Percentiles rank a stretch among this genome's conserved stretches.
Evolutionary conservation across 2,113 vertebrate genomes (phyloP).

Genomic region (Pardalotus punctatus): DNA sequence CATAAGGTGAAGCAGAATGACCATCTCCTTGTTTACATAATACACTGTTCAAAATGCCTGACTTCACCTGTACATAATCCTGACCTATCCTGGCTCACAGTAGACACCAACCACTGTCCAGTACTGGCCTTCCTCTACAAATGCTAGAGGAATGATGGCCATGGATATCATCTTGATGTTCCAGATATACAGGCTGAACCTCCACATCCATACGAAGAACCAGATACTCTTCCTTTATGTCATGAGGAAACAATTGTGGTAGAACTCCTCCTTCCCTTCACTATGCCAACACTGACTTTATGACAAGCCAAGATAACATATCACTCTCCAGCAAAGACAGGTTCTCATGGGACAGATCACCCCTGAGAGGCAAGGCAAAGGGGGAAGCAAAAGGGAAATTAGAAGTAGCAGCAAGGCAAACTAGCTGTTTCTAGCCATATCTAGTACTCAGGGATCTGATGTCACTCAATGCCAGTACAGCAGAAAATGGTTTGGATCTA

Average conservation of each 20-base stretch:
- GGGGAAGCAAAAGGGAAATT: conserved; percentile 4
- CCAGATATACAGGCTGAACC: neutral
- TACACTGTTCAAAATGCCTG: neutral
- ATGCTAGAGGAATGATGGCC: neutral
- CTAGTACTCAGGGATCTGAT: neutral
- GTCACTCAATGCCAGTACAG: neutral
- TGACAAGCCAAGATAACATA: neutral
- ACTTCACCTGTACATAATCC: neutral
- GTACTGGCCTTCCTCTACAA: neutral
- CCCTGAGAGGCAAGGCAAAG: neutral
- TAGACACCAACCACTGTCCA: neutral
- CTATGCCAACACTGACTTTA: neutral
- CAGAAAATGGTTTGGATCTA: neutral
- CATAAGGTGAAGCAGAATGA: neutral
- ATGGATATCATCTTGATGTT: neutral
- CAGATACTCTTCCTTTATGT: neutral
- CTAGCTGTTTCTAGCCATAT: neutral
- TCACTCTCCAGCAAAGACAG: neutral
- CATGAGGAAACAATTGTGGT: neutral
- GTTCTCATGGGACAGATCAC: conserved; percentile 17
- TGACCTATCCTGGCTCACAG: neutral
- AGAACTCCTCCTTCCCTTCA: neutral
- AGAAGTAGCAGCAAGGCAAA: neutral
- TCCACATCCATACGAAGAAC: neutral
- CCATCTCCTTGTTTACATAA: neutral